Conservation (phyloP, 2,888 invertebrate species). For the Drosophila barbarae region DNA sequence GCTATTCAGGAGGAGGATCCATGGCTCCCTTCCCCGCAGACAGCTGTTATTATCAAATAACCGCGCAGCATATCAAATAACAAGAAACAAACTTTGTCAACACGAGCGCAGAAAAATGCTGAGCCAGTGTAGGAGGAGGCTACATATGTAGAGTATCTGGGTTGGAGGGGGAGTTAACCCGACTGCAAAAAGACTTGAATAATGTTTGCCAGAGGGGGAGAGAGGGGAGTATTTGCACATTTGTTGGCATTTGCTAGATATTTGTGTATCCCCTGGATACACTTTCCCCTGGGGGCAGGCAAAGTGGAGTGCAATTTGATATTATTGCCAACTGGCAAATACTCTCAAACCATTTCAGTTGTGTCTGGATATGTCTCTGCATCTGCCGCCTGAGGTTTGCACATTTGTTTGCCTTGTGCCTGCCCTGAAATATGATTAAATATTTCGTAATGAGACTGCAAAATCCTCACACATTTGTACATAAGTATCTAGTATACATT, state of each 20-base stretch:
- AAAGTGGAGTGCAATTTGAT: conserved; percentile 72
- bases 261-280: conserved; percentile 60
- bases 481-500: no score
- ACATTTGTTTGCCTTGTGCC: conserved; percentile 53
- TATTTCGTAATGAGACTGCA: conserved; percentile 73
- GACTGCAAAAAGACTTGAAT: conserved; percentile 65
- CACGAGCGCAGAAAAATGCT: conserved; percentile 51
- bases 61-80: conserved; percentile 71
- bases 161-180: conserved; percentile 18
- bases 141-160: not conserved
- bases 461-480: conserved; percentile 30
- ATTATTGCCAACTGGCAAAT: conserved; percentile 75
- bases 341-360: conserved; percentile 54
- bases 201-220: conserved; percentile 56
- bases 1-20: conserved; percentile 1
- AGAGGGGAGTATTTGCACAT: conserved; percentile 60
- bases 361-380: conserved; percentile 9
- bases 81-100: conserved; percentile 62
- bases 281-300: conserved; percentile 23
- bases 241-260: conserved; percentile 68
- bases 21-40: conserved; percentile 14
- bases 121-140: conserved; percentile 25
- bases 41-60: conserved; percentile 74
- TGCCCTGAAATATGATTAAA: conserved; percentile 65
- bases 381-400: conserved; percentile 53